These are phyloP conservation scores for Rhagoletis zephyria DNA, from an alignment of 1,140 invertebrate species.

Conservation along the genomic window DNA sequence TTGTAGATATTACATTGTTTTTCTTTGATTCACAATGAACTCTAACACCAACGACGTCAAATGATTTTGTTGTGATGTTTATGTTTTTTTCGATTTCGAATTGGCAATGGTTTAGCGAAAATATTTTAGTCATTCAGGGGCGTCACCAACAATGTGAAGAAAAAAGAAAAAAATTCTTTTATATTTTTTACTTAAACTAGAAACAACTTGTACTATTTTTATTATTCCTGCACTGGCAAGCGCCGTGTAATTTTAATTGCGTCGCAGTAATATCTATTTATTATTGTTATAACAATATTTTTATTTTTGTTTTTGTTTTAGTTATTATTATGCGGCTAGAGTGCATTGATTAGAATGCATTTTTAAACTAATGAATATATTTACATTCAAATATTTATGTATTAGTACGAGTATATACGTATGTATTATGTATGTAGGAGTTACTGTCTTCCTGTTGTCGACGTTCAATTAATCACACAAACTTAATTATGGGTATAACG, in stretches of 20 bases:
- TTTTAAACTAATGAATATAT: background rate
- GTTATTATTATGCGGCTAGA: background rate
- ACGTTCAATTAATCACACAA: background rate
- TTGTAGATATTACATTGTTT: background rate
- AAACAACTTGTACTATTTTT: background rate
- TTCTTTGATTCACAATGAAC: background rate
- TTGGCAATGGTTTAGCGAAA: background rate
- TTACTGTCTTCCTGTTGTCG: background rate
- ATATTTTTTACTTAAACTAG: too few species aligned
- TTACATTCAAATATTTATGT: background rate
- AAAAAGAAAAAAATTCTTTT: background rate
- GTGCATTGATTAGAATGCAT: constrained; percentile 24
- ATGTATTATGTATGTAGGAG: background rate
- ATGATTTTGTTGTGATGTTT: background rate
- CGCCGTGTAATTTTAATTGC: background rate
- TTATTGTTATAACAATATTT: background rate
- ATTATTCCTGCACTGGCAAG: background rate
- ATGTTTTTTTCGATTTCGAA: background rate
- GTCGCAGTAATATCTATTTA: constrained; percentile 4
- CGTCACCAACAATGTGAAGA: background rate
- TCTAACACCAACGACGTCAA: background rate
- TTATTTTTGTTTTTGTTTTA: background rate
- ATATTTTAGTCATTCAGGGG: constrained; percentile 38
- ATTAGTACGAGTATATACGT: too few species aligned
- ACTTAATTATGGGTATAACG: background rate